Evolutionary conservation across 2,888 invertebrate species (phyloP), one percentile per base, ranked within the genome.

Genomic region (Vesta saturnalis): DNA sequence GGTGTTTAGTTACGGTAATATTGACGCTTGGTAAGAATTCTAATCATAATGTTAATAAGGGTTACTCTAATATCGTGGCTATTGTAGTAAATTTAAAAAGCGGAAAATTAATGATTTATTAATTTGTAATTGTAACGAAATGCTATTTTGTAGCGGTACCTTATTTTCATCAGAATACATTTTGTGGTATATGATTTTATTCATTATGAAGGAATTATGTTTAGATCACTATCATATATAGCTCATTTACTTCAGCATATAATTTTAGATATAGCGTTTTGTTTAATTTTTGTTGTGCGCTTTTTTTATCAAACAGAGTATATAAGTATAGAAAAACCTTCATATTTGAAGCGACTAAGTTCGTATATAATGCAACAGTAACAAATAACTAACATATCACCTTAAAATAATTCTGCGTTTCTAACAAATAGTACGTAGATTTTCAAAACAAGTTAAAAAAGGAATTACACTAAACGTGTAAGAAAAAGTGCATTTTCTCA

Each of bases 1-100:
- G 79, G 81, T 81, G 79, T 80, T 81, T 81, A 79, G 80, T 79
- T 81, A 81, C 81, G 81, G 77, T 80, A 81, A 81, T 81, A 52
- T 58, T 64, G 63, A 61, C 67, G 67, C 63, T 70, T 60, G 60
- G 35, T 55, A 59, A 47, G 64, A 64, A 70, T 67, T 64, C 56
- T 59, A 65, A 62, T 67, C 58, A 55, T 57, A 43, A 60, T 64
- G 55, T 70, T 67, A 70, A 70, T 70, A 70, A 70, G 70, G 70
- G 67, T 68, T 72, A 70, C 67, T 72, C 63, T 61, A 56, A 65
- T 63, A 71, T 67, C 22, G 58, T 60, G 47, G 57, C 70, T 68
- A 73, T 74, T 72, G 71, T 72, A 72, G 72, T 62, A 73, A 75
- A 80, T 77, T 79, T 78, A 81, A 77, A 77, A 78, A 77, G 79